Percentiles rank a stretch among this genome's conserved stretches.
Conservation (phyloP, 2,888 invertebrate species). For the Tipula helvola region DNA sequence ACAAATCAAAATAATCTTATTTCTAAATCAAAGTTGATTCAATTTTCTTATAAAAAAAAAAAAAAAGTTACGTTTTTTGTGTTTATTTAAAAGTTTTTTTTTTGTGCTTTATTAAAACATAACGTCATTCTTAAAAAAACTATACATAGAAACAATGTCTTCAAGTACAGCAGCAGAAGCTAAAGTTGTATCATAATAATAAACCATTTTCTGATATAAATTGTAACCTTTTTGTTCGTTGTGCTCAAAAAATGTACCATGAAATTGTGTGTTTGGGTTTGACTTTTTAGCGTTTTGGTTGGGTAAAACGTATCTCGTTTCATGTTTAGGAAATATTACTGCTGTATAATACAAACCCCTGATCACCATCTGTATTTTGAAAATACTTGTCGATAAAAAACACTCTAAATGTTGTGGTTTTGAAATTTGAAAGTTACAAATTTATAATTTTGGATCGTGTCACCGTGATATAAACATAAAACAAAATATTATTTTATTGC, state of each 20-base stretch:
- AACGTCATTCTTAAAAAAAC: not conserved
- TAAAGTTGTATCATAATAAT: not conserved
- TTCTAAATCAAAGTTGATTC: not conserved
- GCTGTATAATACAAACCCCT: not conserved
- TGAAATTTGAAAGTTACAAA: not conserved
- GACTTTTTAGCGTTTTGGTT: not conserved
- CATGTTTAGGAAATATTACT: not conserved
- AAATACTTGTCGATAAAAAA: not conserved
- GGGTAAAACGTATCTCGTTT: not conserved
- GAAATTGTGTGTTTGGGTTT: not conserved
- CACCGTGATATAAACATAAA: not conserved
- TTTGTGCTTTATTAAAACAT: not conserved
- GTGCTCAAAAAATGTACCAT: not conserved
- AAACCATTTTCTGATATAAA: not conserved
- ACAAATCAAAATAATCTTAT: slow-evolving; percentile 4
- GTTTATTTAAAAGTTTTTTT: not conserved
- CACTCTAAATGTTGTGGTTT: not conserved
- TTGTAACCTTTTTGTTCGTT: not conserved
- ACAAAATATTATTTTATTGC: not conserved
- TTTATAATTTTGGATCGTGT: not conserved
- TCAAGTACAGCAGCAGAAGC: not conserved
- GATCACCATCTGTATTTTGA: not conserved
- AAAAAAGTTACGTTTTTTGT: not conserved
- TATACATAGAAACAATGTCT: not conserved
- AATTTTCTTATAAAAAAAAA: not conserved